Conservation (phyloP, 2,797 vertebrate species). For the Acanthurus tractus region DNA sequence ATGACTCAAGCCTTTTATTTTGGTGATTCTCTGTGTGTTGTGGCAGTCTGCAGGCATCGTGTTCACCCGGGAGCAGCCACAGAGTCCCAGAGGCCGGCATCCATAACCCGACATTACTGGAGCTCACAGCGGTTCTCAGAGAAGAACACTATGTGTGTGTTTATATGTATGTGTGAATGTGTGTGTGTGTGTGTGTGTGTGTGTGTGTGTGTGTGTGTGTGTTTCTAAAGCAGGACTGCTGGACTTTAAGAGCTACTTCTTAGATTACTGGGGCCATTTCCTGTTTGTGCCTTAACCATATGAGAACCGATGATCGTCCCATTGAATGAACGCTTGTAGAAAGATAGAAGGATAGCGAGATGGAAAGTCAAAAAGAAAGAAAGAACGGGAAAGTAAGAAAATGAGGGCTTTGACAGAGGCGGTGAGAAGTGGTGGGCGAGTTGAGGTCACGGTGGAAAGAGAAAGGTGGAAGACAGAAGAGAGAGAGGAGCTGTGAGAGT, state of each 20-base stretch:
- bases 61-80: conserved; percentile 34
- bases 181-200: conserved; percentile 11
- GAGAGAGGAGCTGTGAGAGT: conserved; percentile 70
- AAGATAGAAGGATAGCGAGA: not conserved
- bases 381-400: conserved; percentile 2
- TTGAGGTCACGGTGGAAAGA: conserved; percentile 11
- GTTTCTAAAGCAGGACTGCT: conserved; percentile 37
- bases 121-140: conserved; percentile 42
- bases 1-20: conserved; percentile 65
- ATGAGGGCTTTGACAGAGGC: not conserved
- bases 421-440: conserved; percentile 10
- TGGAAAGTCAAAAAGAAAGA: not conserved
- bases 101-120: conserved; percentile 64
- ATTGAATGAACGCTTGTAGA: conserved; percentile 38
- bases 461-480: conserved; percentile 61
- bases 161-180: conserved; percentile 15
- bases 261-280: conserved; percentile 68
- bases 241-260: conserved; percentile 59
- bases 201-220: not conserved
- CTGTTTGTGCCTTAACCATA: conserved; percentile 64
- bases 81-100: conserved; percentile 45
- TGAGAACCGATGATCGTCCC: conserved; percentile 49
- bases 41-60: conserved; percentile 50
- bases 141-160: conserved; percentile 16
- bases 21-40: conserved; percentile 50